Percentiles rank a stretch among this genome's conserved stretches.
These are phyloP conservation scores for Suricata suricatta DNA, from an alignment of 2,113 vertebrate genomes.

Conservation along the genomic window DNA sequence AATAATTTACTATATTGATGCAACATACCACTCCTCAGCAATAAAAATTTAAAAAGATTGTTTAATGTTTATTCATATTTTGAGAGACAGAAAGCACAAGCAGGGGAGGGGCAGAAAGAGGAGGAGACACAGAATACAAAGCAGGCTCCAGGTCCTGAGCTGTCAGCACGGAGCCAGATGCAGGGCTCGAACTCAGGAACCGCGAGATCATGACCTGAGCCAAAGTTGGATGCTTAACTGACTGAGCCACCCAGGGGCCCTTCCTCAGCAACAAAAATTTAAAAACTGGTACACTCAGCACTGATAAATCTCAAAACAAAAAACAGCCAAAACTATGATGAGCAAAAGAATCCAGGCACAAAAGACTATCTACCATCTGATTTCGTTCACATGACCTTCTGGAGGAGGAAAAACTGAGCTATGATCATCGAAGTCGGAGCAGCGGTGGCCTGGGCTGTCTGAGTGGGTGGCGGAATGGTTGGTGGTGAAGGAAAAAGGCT, in stretches of 20 bases:
- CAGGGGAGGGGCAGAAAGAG: no score
- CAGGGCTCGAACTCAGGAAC: no score
- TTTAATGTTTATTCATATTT: no score
- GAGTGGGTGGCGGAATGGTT: fast-evolving
- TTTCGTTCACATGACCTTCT: background rate
- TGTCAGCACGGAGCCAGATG: no score
- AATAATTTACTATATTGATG: background rate
- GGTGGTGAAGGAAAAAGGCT: background rate
- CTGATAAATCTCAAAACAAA: background rate
- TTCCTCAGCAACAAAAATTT: background rate
- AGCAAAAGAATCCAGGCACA: background rate
- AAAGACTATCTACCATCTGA: fast-evolving
- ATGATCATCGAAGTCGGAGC: background rate
- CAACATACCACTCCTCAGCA: no score
- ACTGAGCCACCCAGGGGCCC: no score
- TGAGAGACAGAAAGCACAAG: no score
- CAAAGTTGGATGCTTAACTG: no score
- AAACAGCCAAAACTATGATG: background rate
- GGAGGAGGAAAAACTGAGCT: background rate
- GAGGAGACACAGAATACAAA: no score
- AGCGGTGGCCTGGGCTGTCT: no score
- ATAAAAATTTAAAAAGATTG: background rate
- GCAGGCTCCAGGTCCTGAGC: no score
- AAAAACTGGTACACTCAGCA: background rate
- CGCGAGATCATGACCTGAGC: no score